Evolutionary conservation across 2,113 vertebrate species (phyloP).

Genomic region (Etheostoma spectabile): DNA sequence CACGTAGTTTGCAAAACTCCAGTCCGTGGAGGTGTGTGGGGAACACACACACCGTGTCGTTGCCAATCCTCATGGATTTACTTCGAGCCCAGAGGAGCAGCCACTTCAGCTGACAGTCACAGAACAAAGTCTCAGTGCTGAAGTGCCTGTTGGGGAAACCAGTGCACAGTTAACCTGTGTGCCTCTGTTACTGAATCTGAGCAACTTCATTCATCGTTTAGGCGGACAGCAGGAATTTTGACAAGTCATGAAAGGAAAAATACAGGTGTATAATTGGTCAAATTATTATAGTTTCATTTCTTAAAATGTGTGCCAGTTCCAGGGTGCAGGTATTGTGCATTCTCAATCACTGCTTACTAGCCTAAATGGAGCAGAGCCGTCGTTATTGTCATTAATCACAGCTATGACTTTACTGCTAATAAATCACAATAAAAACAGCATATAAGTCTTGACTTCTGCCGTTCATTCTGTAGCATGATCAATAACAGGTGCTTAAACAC

Average conservation of each 20-base stretch:
- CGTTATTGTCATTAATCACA: conserved; percentile 22
- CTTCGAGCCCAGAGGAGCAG: conserved; percentile 87
- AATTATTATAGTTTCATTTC: conserved; percentile 3
- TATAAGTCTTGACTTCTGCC: background rate
- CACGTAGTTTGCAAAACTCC: conserved; percentile 85
- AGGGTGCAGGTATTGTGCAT: background rate
- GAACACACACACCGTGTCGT: conserved; percentile 88
- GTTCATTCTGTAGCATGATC: background rate
- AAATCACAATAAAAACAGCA: conserved; percentile 6
- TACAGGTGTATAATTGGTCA: background rate
- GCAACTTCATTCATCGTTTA: background rate
- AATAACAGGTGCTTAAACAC: background rate
- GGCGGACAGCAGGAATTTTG: background rate
- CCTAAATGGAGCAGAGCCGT: background rate
- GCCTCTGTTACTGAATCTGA: background rate
- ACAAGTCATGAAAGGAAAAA: background rate
- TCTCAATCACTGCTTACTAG: conserved; percentile 21
- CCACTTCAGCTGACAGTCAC: conserved; percentile 93
- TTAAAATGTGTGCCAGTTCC: background rate
- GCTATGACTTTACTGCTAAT: conserved; percentile 1
- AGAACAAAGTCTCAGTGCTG: conserved; percentile 89
- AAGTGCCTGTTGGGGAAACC: conserved; percentile 84
- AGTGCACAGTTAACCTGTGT: background rate
- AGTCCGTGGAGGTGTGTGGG: conserved; percentile 86
- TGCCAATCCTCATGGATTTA: conserved; percentile 85